phyloP scores from a whole-genome alignment of 2,888 invertebrate genomes.

The Machimus atricapillus region DNA sequence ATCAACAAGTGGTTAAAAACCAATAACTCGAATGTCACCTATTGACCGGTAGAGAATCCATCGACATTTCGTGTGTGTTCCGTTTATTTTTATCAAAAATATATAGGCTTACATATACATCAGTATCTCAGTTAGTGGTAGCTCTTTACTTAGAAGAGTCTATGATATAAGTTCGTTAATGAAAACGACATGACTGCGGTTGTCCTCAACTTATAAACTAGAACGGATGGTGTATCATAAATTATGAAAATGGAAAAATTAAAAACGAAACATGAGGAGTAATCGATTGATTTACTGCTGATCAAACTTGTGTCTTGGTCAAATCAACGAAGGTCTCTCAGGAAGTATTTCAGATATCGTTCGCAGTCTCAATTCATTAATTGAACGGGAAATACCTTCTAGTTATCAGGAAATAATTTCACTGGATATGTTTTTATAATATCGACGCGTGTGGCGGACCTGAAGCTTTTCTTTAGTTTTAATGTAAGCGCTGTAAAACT shows the following conservation, averaged over 20 bases:
- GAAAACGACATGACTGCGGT: neutral
- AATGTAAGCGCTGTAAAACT: neutral
- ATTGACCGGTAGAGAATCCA: neutral
- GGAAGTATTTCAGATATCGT: neutral
- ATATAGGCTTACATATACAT: neutral
- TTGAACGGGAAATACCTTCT: neutral
- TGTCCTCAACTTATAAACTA: neutral
- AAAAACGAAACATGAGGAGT: neutral
- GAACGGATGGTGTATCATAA: neutral
- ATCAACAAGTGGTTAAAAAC: neutral
- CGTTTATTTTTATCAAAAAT: neutral
- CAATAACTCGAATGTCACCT: neutral
- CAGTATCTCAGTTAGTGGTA: neutral
- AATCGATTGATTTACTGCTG: neutral
- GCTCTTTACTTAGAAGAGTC: neutral
- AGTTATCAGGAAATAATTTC: neutral
- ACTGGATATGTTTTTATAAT: neutral
- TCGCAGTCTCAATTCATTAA: neutral
- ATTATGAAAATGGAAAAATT: slow-evolving; percentile 26
- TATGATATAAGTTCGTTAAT: neutral
- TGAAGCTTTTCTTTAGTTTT: neutral
- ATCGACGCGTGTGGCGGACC: neutral
- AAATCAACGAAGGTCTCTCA: neutral
- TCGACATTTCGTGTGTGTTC: neutral
- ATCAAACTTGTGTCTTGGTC: neutral